Conservation (phyloP, 2,888 invertebrate genomes). For the Ormyrus nitidulus region DNA sequence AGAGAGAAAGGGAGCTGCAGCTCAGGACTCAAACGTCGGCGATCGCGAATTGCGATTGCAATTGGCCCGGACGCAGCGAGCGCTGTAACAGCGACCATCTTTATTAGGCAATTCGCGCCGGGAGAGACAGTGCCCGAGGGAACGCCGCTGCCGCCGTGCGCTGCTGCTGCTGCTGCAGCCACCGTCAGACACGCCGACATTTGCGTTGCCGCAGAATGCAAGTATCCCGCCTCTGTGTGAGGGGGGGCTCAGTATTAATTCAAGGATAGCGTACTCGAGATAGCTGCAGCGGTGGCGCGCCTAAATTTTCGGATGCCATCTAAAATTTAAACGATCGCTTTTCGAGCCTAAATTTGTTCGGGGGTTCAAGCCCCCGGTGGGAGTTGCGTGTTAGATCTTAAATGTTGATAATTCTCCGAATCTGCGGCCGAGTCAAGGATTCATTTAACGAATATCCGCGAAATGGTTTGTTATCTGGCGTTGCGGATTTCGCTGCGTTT, state of each 20-base stretch:
- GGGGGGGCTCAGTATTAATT: conserved; percentile 38
- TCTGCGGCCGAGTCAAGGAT: no score
- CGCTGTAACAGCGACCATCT: conserved; percentile 35
- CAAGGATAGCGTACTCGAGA: conserved; percentile 1
- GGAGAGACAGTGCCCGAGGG: conserved; percentile 41
- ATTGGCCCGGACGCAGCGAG: conserved; percentile 21
- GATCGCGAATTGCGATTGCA: conserved; percentile 25
- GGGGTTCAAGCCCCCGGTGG: no score
- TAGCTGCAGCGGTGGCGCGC: background rate
- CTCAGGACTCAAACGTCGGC: conserved; percentile 1
- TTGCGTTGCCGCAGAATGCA: no score
- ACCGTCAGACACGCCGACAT: no score
- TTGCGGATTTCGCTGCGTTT: no score
- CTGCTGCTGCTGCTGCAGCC: no score
- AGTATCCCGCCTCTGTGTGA: no score
- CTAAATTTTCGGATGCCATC: conserved; percentile 3
- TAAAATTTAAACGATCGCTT: conserved; percentile 36
- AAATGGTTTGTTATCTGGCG: no score
- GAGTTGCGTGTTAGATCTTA: no score
- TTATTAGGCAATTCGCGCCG: conserved; percentile 52
- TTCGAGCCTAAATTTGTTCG: background rate
- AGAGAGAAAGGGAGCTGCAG: no score
- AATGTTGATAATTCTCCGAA: no score
- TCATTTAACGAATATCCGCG: no score
- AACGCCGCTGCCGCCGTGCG: background rate